phyloP scores from a whole-genome alignment of 1,140 invertebrate genomes.

The Pachypeltis micranthus region DNA sequence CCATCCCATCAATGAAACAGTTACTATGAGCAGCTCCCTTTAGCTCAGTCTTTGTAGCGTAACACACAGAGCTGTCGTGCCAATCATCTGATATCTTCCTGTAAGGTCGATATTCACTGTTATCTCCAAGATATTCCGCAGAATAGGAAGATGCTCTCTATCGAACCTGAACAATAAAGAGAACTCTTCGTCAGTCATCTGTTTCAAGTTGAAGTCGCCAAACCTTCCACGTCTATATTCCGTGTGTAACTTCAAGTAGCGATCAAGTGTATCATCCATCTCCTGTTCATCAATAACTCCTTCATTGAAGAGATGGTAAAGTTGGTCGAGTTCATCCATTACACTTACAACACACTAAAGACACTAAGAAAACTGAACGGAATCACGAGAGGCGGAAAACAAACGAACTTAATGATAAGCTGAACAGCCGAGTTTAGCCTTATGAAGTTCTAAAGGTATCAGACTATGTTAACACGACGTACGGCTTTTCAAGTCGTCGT shows the following conservation, averaged over 20 bases:
- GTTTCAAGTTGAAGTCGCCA: no score
- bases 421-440: no score
- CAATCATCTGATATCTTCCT: neutral
- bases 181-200: no score
- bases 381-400: no score
- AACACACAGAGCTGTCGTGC: neutral
- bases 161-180: neutral
- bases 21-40: neutral
- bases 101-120: neutral
- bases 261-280: neutral
- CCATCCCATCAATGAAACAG: neutral
- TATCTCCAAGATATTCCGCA: neutral
- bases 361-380: no score
- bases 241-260: no score
- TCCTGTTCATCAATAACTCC: neutral
- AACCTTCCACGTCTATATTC: no score
- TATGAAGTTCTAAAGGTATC: no score
- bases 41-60: neutral
- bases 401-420: no score
- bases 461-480: no score
- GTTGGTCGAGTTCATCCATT: neutral
- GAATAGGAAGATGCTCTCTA: neutral
- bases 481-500: no score
- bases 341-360: no score
- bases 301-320: neutral